Conservation (phyloP, 2,888 invertebrate genomes). For the Drosophila colorata region DNA sequence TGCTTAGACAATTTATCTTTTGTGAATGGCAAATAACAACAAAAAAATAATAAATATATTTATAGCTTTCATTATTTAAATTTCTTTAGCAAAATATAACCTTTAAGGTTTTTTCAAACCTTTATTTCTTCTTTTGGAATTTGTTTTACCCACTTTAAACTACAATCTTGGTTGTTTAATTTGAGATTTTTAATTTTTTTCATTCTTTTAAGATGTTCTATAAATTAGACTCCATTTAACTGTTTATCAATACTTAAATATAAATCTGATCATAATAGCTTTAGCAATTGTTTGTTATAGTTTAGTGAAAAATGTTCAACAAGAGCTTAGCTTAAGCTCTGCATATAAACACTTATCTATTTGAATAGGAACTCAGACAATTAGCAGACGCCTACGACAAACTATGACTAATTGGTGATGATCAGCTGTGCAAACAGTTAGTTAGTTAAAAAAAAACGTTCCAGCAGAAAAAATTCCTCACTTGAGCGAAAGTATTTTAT, state of each 20-base stretch:
- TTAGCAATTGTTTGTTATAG: not conserved
- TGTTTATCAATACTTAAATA: not conserved
- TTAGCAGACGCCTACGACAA: constrained; percentile 42
- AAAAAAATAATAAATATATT: no score
- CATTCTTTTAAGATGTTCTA: not conserved
- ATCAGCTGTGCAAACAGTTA: constrained; percentile 22
- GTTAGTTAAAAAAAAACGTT: constrained; percentile 4
- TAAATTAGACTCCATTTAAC: not conserved
- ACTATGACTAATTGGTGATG: constrained; percentile 57
- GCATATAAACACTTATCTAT: not conserved
- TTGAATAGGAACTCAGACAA: constrained; percentile 6
- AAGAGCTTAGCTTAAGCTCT: not conserved
- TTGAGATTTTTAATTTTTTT: no score
- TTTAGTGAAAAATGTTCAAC: not conserved
- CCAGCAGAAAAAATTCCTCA: constrained; percentile 22
- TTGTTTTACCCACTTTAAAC: no score
- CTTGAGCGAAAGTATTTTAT: constrained; percentile 71
- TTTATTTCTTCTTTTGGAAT: no score
- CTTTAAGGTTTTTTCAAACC: no score
- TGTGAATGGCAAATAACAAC: no score
- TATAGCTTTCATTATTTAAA: no score
- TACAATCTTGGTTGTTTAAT: no score
- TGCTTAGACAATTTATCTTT: no score
- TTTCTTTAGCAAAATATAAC: no score
- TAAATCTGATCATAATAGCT: not conserved